Base-by-base conservation (phyloP, 2,113 vertebrate genomes). In the Pimephales promelas region DNA sequence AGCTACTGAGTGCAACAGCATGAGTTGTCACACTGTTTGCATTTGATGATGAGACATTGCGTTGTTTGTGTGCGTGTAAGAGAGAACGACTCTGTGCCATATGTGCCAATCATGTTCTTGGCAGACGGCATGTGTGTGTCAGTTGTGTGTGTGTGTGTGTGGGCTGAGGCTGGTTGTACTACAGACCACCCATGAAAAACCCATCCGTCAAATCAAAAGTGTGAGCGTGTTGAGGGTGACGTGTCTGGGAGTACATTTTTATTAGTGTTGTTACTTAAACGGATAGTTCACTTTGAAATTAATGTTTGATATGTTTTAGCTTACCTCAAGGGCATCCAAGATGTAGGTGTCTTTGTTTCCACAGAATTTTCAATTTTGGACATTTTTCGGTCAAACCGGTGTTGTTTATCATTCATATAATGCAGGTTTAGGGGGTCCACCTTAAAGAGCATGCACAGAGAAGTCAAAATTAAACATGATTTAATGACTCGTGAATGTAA, bases 81-180 rank as follows among this genome's bases (percentile, higher is more conserved):
- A 56, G 59, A 52, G 56, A 70, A 76, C 43, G 72, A 22, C 45
- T 52, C 40, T 75, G 71, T 83, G 72, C 72, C 81, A 83, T 83
- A 83, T 83, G 81, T 75, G 81, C 26, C 56, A 75, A 76, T 61
- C 81, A 62, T 83, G 81, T 75, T 62, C 81, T 75, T 83, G 81
- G 81, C 81, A 62, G 66, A 80, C 64, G 66, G 66, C 43, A 11
- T 45, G 26, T n/a, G 49, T 43, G 64, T 57, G 28, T 79, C 18
- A 45, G 81, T 18, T 66, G 56, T 52, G 31, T 71, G 79, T 22
- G 20, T 36, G n/a, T n/a, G 61, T n/a, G 76, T 45, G 57, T 14
- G 13, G 22, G 26, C n/a, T 22, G 7, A 28, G 28, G 62, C 3
- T 11, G 16, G 64, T 52, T 78, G 26, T 79, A 66, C 28, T 40